Evolutionary conservation across 2,888 invertebrate species (phyloP).

Genomic region (Meghimatium bilineatum): DNA sequence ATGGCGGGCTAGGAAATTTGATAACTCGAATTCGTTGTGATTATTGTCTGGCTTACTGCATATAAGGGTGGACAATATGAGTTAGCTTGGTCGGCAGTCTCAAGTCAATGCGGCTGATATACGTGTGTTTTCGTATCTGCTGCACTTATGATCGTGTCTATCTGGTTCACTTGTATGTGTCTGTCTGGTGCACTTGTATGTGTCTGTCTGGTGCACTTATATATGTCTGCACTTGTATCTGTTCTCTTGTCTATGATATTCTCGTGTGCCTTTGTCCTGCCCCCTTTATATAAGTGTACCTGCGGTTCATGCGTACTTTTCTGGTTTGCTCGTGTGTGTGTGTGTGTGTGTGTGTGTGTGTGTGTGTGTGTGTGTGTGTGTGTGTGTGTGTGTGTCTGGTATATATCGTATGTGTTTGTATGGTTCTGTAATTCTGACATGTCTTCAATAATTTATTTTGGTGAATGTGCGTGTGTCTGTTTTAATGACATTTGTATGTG

Average conservation of each 20-base stretch:
- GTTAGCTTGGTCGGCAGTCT: neutral
- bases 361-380: neutral
- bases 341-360: neutral
- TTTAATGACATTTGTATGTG: too few species aligned
- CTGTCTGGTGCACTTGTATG: neutral
- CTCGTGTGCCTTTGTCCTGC: too few species aligned
- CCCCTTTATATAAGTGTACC: too few species aligned
- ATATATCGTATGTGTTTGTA: neutral
- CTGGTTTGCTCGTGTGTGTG: neutral
- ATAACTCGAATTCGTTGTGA: constrained; percentile 17
- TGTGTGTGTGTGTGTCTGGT: neutral
- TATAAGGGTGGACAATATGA: constrained; percentile 10
- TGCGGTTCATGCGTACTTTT: neutral
- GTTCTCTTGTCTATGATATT: too few species aligned
- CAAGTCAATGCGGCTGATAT: neutral
- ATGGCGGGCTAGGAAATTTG: constrained; percentile 11
- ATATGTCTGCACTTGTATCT: too few species aligned
- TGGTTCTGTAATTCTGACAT: too few species aligned
- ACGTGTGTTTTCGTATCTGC: neutral
- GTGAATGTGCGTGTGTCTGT: too few species aligned
- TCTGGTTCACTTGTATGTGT: too few species aligned
- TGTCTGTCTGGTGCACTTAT: neutral
- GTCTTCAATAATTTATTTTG: too few species aligned
- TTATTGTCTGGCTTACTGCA: constrained; percentile 19
- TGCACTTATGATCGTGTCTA: too few species aligned